Percentiles rank a stretch among this genome's conserved stretches.
phyloP scores from a whole-genome alignment of 2,797 vertebrate species.

The Myoxocephalus aenaeus region DNA sequence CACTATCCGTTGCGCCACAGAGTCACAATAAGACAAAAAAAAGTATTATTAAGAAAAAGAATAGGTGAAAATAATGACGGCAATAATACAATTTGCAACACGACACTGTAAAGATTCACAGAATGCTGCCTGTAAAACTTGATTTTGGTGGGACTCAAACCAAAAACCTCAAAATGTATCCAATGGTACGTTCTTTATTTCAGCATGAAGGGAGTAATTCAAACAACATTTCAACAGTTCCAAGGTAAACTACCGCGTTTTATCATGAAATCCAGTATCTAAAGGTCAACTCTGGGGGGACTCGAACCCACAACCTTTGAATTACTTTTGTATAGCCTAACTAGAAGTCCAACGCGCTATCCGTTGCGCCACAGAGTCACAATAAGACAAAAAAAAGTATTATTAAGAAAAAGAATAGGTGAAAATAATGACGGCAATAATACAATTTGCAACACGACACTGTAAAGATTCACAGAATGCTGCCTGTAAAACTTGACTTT shows the following conservation, averaged over 20 bases:
- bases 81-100: too few species aligned
- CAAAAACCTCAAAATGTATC: not conserved
- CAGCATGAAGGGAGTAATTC: not conserved
- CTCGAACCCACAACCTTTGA: constrained; percentile 81
- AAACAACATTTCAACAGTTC: not conserved
- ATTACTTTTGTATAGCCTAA: constrained; percentile 19
- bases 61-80: too few species aligned
- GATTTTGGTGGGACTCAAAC: not conserved
- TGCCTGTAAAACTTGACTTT: not conserved
- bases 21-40: too few species aligned
- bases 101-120: too few species aligned
- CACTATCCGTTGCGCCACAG: too few species aligned
- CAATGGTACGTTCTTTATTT: too few species aligned
- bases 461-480: too few species aligned
- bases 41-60: too few species aligned
- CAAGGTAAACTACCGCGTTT: too few species aligned
- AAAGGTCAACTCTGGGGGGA: constrained; percentile 60
- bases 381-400: rapidly evolving
- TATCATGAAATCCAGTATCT: not conserved
- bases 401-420: too few species aligned
- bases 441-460: too few species aligned
- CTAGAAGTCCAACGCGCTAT: constrained; percentile 87
- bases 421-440: too few species aligned
- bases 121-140: not conserved
- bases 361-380: constrained; percentile 10